Percentiles rank a stretch among this genome's conserved stretches.
These are phyloP conservation scores for Stegostoma tigrinum DNA, from an alignment of 2,113 vertebrate species.

Conservation along the genomic window DNA sequence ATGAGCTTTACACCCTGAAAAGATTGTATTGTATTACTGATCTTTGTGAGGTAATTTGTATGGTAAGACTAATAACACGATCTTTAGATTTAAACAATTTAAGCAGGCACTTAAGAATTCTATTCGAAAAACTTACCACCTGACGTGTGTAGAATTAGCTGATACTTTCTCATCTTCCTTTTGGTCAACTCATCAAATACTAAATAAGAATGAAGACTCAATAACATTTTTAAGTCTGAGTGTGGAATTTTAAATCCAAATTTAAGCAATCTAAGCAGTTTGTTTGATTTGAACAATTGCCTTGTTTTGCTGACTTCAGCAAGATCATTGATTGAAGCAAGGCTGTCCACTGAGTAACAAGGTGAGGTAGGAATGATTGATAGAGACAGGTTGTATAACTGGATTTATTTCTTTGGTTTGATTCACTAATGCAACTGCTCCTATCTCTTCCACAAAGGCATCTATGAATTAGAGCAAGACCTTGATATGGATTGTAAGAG, in stretches of 20 bases:
- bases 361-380: constrained; percentile 35
- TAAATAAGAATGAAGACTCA: constrained; percentile 30
- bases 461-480: constrained; percentile 31
- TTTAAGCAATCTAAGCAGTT: not conserved
- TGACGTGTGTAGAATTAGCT: not conserved
- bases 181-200: not conserved
- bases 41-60: constrained; percentile 27
- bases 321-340: constrained; percentile 36
- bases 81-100: constrained; percentile 14
- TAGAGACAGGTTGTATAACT: constrained; percentile 30
- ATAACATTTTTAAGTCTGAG: constrained; percentile 2
- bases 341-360: constrained; percentile 30
- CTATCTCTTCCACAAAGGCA: constrained; percentile 25
- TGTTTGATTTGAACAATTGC: constrained; percentile 28
- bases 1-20: not conserved
- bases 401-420: constrained; percentile 36
- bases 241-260: not conserved
- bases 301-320: constrained; percentile 35
- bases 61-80: constrained; percentile 1
- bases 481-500: constrained; percentile 33
- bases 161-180: not conserved
- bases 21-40: not conserved
- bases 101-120: not conserved
- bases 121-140: not conserved
- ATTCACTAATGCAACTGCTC: constrained; percentile 35